A percentile compares a stretch with the other conserved stretches of the same genome.
Evolutionary conservation across 2,888 invertebrate genomes (phyloP).

Genomic region (Willowsia nigromaculata): DNA sequence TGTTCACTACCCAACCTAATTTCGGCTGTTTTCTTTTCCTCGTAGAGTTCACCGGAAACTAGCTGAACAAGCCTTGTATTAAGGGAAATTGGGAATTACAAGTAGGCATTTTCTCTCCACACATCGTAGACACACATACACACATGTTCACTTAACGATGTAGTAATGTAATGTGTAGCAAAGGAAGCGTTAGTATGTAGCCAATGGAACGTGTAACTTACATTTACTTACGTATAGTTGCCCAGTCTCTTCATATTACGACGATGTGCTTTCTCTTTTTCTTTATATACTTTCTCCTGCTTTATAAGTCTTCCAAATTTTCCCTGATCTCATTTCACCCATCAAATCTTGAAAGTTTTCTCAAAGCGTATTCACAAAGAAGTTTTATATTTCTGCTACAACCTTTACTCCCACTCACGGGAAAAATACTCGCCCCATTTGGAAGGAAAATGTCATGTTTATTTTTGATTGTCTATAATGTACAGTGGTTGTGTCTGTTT

Average conservation of each 20-base stretch:
- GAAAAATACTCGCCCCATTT: not conserved
- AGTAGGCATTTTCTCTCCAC: not conserved
- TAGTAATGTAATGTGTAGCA: constrained; percentile 4
- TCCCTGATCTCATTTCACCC: constrained; percentile 27
- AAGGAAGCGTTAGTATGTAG: not conserved
- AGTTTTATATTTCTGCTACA: not conserved
- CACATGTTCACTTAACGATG: constrained; percentile 13
- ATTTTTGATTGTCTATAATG: constrained; percentile 5
- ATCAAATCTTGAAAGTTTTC: not conserved
- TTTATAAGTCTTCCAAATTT: not conserved
- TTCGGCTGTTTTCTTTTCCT: constrained; percentile 1
- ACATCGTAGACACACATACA: not conserved
- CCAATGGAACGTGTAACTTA: constrained; percentile 45
- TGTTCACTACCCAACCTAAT: constrained; percentile 1
- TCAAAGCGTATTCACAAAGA: not conserved
- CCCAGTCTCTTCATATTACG: not conserved
- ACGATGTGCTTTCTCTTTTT: not conserved
- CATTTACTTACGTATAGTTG: not conserved
- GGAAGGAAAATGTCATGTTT: not conserved
- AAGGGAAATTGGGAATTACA: constrained; percentile 16
- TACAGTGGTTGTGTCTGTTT: not conserved
- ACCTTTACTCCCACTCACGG: not conserved
- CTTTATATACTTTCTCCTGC: not conserved
- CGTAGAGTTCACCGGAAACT: constrained; percentile 24
- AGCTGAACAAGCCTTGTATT: constrained; percentile 1